phyloP scores from a whole-genome alignment of 2,888 invertebrate genomes.

The Heliconius ethilla region DNA sequence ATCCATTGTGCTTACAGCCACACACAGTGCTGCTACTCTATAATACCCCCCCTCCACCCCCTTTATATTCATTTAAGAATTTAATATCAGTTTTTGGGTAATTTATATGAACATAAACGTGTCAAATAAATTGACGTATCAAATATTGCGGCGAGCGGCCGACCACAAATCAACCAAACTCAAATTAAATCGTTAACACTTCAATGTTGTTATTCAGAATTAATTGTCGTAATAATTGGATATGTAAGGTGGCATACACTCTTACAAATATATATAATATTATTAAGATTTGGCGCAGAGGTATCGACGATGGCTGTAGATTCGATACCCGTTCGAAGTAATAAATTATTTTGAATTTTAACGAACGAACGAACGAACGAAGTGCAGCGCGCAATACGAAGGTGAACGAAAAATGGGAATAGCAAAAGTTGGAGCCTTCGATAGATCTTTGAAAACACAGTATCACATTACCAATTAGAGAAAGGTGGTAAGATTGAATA shows the following conservation, averaged over 20 bases:
- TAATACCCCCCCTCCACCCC: too few species aligned
- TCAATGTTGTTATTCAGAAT: neutral
- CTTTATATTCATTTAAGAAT: neutral
- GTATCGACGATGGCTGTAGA: neutral
- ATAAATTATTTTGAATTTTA: too few species aligned
- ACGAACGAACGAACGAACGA: too few species aligned
- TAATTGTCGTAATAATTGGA: neutral
- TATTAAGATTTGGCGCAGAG: neutral
- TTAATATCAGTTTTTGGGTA: conserved; percentile 13
- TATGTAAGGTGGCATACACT: neutral
- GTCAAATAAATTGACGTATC: conserved; percentile 20
- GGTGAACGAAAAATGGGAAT: too few species aligned
- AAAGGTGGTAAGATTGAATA: neutral
- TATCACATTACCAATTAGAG: too few species aligned
- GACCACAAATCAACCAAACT: conserved; percentile 29
- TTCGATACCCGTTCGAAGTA: too few species aligned
- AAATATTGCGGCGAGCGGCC: conserved; percentile 15
- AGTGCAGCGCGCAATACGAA: too few species aligned
- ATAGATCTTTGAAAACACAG: too few species aligned
- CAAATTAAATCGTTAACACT: conserved; percentile 25
- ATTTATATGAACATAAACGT: conserved; percentile 26
- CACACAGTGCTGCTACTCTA: too few species aligned
- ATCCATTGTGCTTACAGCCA: too few species aligned
- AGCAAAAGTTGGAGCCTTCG: too few species aligned
- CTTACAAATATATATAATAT: neutral